These are phyloP conservation scores for Apamea sordens DNA, from an alignment of 2,888 invertebrate species.

Conservation along the genomic window DNA sequence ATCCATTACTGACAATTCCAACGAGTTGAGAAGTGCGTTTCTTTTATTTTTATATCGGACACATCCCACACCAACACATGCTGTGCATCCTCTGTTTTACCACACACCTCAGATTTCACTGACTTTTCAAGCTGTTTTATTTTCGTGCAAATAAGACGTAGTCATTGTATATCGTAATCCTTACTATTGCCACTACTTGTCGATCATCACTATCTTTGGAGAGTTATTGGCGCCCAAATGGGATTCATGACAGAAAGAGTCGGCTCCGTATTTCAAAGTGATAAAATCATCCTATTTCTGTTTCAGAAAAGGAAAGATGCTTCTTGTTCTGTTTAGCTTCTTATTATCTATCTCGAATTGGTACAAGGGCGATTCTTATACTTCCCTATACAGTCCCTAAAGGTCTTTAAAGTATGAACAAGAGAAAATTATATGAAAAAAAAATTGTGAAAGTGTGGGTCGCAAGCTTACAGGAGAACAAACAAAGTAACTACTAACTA, in stretches of 20 bases:
- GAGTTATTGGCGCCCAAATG: slow-evolving; percentile 41
- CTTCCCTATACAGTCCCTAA: not conserved
- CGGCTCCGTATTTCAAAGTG: not conserved
- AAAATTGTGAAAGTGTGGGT: slow-evolving; percentile 2
- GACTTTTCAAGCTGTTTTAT: not conserved
- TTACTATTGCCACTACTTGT: not conserved
- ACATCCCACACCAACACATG: no score
- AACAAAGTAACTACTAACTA: slow-evolving; percentile 9
- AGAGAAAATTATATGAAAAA: not conserved
- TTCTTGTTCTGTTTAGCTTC: no score
- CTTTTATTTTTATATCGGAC: not conserved
- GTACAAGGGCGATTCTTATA: not conserved
- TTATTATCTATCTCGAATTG: not conserved
- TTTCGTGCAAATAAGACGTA: not conserved
- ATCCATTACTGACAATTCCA: not conserved
- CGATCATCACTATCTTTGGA: not conserved
- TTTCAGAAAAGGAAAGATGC: not conserved
- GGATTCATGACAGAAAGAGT: not conserved
- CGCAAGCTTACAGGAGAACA: not conserved
- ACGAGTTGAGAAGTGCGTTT: not conserved
- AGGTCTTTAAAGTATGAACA: not conserved
- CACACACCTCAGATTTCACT: not conserved
- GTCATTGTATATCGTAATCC: not conserved
- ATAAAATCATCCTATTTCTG: not conserved
- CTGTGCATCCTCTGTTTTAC: not conserved